Evolutionary conservation across 2,888 invertebrate species (phyloP).

Genomic region (Miltochrista miniata): DNA sequence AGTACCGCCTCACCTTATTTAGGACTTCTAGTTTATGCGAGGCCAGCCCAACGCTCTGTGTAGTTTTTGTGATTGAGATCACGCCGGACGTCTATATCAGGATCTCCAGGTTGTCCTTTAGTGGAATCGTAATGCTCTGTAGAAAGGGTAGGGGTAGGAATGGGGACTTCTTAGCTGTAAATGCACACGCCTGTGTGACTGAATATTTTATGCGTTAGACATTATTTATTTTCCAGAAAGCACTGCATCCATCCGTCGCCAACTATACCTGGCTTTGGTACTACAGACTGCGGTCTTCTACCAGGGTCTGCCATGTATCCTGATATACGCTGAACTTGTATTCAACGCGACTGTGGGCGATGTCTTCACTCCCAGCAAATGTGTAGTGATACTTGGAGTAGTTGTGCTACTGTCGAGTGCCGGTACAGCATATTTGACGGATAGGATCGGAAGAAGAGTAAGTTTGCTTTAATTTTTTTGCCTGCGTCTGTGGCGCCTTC

Average conservation of each 20-base stretch:
- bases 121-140: too few relatives aligned
- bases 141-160: too few relatives aligned
- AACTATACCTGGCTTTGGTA: constrained; percentile 42
- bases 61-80: too few relatives aligned
- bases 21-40: too few relatives aligned
- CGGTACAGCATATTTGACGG: constrained; percentile 57
- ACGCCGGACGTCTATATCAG: too few relatives aligned
- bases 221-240: constrained; percentile 45
- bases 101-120: too few relatives aligned
- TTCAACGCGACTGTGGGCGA: constrained; percentile 57
- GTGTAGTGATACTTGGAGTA: constrained; percentile 54
- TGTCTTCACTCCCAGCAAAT: constrained; percentile 51
- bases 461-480: constrained; percentile 13
- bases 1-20: too few relatives aligned
- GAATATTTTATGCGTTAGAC: too few relatives aligned
- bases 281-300: constrained; percentile 54
- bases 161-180: too few relatives aligned
- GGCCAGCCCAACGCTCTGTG: too few relatives aligned
- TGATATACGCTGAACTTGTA: constrained; percentile 65
- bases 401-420: constrained; percentile 46
- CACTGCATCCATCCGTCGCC: constrained; percentile 55
- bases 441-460: constrained; percentile 62
- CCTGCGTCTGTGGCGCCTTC: too few relatives aligned
- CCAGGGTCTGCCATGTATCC: constrained; percentile 63
- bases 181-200: too few relatives aligned